Base-by-base conservation (phyloP, 1,140 invertebrate genomes). In the Drosophila leontia region DNA sequence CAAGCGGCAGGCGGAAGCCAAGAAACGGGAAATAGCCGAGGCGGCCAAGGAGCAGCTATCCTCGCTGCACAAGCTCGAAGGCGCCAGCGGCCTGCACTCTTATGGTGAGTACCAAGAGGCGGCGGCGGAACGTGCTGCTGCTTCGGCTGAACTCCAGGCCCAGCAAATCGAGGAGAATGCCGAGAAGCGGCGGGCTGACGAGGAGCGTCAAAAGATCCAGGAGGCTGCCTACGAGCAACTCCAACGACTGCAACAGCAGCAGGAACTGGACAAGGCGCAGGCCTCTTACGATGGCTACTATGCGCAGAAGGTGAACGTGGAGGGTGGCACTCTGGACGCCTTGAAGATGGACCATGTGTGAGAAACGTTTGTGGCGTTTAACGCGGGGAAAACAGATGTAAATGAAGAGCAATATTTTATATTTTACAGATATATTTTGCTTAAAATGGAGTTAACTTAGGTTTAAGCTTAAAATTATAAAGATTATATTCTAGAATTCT, bases 111-210 rank as follows among this genome's bases (percentile, higher is more conserved):
- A 88, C 32, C 85, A 90, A 29, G 84, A 88, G 59, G 84, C 84
- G 29, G 84, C 84, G 42, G 85, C 86, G 0, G 85, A 91, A 37
- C 67, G 86, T 3, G 85, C 85, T 35, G 85, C 86, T 8, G 91
- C 91, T 0, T 79, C 77, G 3, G 91, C 90, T 0, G 91, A 92
- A 23, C 62, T 92, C 3, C 90, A 90, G 45, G 77, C 85, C 3
- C 91, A 92, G 35, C 87, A 92, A 47, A 71, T 70, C 13, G 87
- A 92, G 44, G 88, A 92, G 61, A 84, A 87, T 32, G 87, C 88
- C 26, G 47, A 74, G 6, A 91, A 90, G 42, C 82, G 78, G 0
- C 63, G 60, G 15, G 88, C 82, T 2, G 82, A 91, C 6, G 75
- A 83, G 53, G 87, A 92, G 29, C 82, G 91, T 7, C 69, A 57